Evolutionary conservation across 2,113 vertebrate genomes (phyloP), one percentile per base, ranked within the genome.

Genomic region (Cyanoliseus patagonus): DNA sequence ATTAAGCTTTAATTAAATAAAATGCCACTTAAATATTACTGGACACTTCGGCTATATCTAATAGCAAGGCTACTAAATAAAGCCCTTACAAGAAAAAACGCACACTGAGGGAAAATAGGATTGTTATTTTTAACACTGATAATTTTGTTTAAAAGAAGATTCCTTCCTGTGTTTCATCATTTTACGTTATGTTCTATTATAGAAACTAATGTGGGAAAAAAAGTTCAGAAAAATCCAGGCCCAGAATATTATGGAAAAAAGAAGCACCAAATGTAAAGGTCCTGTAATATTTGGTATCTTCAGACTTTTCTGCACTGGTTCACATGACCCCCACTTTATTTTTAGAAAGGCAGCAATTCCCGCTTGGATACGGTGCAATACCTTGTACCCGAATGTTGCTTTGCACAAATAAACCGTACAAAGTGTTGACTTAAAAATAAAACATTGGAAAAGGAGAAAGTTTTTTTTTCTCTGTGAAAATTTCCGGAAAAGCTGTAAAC

Each of bases 341-440:
- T 98, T 98, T 98, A 98, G 98, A 88, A 93, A 94, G 23, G 92
- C 88, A 97, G 97, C 98, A 97, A 96, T 98, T 98, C 98, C 98
- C 98, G 97, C 96, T 98, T 98, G 98, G 98, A 98, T 94, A 96
- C 86, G 94, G 97, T 97, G 98, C 97, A 98, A 98, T 99, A 99
- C 99, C 99, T 99, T 98, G 98, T 97, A 97, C 97, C 96, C 98
- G 84, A 98, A 98, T 98, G 98, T 95, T 98, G 98, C 97, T 98
- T 97, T 98, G 98, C 98, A 98, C 98, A 99, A 99, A 99, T 98
- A 99, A 99, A 99, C 98, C 80, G 72, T 12, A 95, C 92, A 90
- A 98, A 99, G 98, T 99, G 98, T 98, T 98, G 99, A 99, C 98
- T 98, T 98, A 98, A 99, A 99, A 99, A 99, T 98, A 98, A 98